A percentile compares a stretch with the other conserved stretches of the same genome.
These are phyloP conservation scores for Gallinago media DNA, from an alignment of 2,113 vertebrate species.

Conservation along the genomic window DNA sequence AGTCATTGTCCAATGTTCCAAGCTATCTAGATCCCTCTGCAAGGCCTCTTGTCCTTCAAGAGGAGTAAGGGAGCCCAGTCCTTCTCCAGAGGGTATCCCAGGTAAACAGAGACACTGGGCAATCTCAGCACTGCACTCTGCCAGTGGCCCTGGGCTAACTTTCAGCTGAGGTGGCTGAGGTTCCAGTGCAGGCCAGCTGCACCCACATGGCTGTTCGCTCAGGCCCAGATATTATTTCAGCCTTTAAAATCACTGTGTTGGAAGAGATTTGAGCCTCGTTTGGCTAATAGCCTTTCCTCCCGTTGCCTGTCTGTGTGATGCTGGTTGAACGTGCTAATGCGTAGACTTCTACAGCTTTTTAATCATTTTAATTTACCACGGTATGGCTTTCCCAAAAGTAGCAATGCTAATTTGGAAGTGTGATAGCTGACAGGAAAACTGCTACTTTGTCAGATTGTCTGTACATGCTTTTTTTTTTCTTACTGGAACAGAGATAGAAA, in stretches of 20 bases:
- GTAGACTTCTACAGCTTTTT: neutral
- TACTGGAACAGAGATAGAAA: neutral
- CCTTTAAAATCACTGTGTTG: neutral
- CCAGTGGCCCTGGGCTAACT: neutral
- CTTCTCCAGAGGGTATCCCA: neutral
- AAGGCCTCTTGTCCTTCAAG: neutral
- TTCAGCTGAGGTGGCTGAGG: neutral
- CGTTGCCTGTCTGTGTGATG: neutral
- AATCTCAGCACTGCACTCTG: neutral
- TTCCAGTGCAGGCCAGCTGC: neutral
- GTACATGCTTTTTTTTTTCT: neutral
- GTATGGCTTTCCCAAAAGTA: neutral
- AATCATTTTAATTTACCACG: neutral
- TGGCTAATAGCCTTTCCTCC: neutral
- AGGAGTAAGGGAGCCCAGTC: neutral
- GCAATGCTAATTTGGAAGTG: neutral
- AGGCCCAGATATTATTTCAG: neutral
- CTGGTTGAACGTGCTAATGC: neutral
- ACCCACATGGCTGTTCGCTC: neutral
- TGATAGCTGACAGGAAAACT: neutral
- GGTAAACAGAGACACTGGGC: neutral
- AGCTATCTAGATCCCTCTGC: neutral
- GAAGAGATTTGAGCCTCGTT: neutral
- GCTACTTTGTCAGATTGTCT: neutral
- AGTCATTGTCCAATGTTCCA: neutral